Conservation (phyloP, 1,140 invertebrate genomes). For the Bombus haemorrhoidalis region DNA sequence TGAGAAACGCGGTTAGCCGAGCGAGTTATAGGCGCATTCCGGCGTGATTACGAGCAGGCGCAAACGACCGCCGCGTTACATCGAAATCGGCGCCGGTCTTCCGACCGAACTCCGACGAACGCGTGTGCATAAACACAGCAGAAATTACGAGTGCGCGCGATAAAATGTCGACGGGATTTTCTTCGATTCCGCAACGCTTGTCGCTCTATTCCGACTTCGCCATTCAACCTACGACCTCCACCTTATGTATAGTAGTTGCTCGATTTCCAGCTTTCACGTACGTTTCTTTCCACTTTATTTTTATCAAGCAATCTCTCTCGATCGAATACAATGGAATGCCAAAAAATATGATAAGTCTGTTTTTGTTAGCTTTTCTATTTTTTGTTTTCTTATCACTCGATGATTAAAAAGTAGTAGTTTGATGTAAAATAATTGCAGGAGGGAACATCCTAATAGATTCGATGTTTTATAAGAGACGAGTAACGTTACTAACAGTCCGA, state of each 20-base stretch:
- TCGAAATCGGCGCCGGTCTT: too few species aligned
- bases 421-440: too few species aligned
- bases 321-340: not conserved
- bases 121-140: too few species aligned
- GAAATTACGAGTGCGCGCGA: not conserved
- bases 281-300: not conserved
- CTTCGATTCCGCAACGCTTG: not conserved
- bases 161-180: not conserved
- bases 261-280: not conserved
- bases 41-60: not conserved
- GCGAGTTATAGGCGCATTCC: slow-evolving; percentile 34
- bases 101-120: not conserved
- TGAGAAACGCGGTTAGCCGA: slow-evolving; percentile 28
- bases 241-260: not conserved
- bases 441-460: too few species aligned
- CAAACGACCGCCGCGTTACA: not conserved
- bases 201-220: not conserved
- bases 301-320: not conserved
- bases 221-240: not conserved
- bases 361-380: not conserved
- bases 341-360: not conserved
- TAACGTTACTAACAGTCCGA: too few species aligned
- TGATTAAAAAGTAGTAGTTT: not conserved
- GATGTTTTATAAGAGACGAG: too few species aligned
- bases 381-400: not conserved